phyloP scores from a whole-genome alignment of 2,113 vertebrate genomes.

The Todiramphus chloris region DNA sequence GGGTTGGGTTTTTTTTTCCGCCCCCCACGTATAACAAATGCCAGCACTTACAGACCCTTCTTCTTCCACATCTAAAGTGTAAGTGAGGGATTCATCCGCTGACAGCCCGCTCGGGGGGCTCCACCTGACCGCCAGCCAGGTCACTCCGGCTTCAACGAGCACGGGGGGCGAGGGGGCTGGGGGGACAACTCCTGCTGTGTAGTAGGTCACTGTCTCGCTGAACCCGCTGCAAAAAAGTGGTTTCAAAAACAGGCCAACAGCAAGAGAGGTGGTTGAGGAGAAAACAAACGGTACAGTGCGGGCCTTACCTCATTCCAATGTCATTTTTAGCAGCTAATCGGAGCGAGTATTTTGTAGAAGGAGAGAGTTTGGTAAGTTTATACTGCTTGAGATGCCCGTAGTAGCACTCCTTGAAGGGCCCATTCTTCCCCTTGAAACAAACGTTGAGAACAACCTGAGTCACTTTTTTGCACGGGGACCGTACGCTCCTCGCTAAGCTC shows the following conservation, averaged over 20 bases:
- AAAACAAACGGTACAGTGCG: background rate
- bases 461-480: background rate
- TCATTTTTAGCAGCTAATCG: slow-evolving; percentile 83
- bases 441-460: background rate
- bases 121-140: slow-evolving; percentile 76
- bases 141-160: slow-evolving; percentile 69
- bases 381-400: slow-evolving; percentile 80
- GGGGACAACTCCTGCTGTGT: slow-evolving; percentile 74
- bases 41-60: slow-evolving; percentile 75
- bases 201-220: slow-evolving; percentile 73
- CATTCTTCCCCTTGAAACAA: slow-evolving; percentile 72
- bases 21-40: background rate
- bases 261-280: background rate
- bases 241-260: background rate
- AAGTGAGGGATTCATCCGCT: slow-evolving; percentile 69
- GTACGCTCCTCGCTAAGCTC: background rate
- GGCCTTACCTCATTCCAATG: slow-evolving; percentile 78
- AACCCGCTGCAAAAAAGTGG: slow-evolving; percentile 67
- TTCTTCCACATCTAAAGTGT: slow-evolving; percentile 82
- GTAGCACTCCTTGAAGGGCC: slow-evolving; percentile 81
- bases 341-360: slow-evolving; percentile 80
- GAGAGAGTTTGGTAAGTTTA: slow-evolving; percentile 75
- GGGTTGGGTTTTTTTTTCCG: too few relatives aligned
- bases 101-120: slow-evolving; percentile 59
- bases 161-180: slow-evolving; percentile 60